Conservation (phyloP, 2,113 vertebrate species). For the Xiphophorus maculatus region DNA sequence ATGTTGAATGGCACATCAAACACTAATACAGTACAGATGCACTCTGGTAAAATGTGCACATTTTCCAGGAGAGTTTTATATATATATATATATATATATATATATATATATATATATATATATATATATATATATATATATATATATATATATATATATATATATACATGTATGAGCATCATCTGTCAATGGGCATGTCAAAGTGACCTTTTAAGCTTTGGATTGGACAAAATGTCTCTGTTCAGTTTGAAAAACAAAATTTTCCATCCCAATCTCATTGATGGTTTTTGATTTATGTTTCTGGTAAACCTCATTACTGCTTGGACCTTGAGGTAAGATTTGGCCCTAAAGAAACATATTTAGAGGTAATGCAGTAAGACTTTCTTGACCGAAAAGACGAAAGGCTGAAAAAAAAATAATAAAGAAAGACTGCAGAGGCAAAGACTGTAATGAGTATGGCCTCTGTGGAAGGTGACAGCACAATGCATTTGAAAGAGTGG, state of each 20-base stretch:
- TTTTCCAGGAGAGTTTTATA: neutral
- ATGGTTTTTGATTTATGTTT: constrained; percentile 16
- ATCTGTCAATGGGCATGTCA: constrained; percentile 12
- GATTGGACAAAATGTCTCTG: neutral
- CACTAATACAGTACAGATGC: constrained; percentile 4
- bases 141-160: too few relatives aligned
- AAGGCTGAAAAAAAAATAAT: neutral
- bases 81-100: too few relatives aligned
- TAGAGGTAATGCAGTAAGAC: neutral
- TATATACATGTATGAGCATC: neutral
- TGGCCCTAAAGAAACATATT: neutral
- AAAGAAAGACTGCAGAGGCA: constrained; percentile 1
- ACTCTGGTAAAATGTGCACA: constrained; percentile 19
- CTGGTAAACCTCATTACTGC: neutral
- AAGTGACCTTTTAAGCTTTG: constrained; percentile 41
- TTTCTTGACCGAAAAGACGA: neutral
- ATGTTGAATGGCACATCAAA: constrained; percentile 6
- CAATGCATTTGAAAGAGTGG: neutral
- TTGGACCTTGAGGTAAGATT: neutral
- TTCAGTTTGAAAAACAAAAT: neutral
- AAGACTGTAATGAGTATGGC: neutral
- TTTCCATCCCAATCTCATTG: constrained; percentile 4
- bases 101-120: too few relatives aligned
- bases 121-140: too few relatives aligned
- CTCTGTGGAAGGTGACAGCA: neutral